Base-by-base conservation (phyloP, 1,140 invertebrate genomes). In the Pemphigus obesinymphae region DNA sequence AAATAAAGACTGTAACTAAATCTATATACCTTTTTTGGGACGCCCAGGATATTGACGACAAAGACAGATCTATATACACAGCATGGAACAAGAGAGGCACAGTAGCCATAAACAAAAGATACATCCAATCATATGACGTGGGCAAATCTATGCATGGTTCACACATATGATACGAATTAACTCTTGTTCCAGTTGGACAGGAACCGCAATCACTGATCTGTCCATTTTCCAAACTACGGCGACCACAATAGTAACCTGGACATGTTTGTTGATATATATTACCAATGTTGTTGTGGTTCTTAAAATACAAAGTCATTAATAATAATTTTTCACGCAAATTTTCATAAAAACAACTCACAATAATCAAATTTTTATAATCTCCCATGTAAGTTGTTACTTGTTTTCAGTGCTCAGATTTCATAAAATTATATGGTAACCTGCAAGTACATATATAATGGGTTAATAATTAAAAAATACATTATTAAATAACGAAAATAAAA, bases 51-150 rank as follows among this genome's bases (percentile, higher is more conserved):
- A 61, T 63, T 58, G 37, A 80, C 6, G 76, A 80, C 37, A 80
- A 45, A 43, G 55, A 80, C 10, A 58, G 17, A 61, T 80, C 76
- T 63, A 80, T 80, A 85, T 94, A 96, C 85, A 95, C 95, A 90
- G 94, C 96, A 87, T 98, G 96, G 82, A 97, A 88, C 43, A 96
- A 91, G 15, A 97, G 86, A 0, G 95, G 92, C 53, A 96, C 84
- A 10, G 97, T 85, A 1, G 92, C 94, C 94, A 98, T 97, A 85
- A 98, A 98, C 2, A 95, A 94, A 20, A 98, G 89, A 87, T 97
- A 98, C 1, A 97, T 89, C 93, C 95, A 97, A 85, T 98, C 96
- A 86, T 98, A 98, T n/a, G 96, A 90, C 43, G 90, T 88, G 0
- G 95, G 92, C 23, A 88, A 88, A 81, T 94, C 92, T 4, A 91